Conservation (phyloP, 1,140 invertebrate genomes). For the Pentalonia nigronervosa region DNA sequence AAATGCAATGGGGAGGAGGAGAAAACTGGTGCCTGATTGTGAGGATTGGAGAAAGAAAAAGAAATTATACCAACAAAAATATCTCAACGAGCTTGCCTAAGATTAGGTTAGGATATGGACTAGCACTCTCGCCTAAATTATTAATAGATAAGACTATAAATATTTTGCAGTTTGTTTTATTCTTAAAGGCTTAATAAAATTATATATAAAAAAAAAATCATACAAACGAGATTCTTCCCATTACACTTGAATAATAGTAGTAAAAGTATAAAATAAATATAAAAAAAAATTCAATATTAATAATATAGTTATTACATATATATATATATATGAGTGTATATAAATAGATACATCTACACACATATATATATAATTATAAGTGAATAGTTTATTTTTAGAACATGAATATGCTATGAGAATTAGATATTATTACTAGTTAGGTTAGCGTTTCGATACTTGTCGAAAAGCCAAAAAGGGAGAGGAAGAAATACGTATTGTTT, state of each 20-base stretch:
- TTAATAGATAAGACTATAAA: constrained; percentile 13
- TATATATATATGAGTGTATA: background rate
- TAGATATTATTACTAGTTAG: constrained; percentile 36
- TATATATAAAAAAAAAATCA: constrained; percentile 54
- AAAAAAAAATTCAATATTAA: constrained; percentile 56
- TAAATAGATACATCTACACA: background rate
- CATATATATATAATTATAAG: constrained; percentile 9
- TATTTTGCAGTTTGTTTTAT: constrained; percentile 57
- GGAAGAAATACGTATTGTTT: constrained; percentile 20
- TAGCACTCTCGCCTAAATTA: background rate
- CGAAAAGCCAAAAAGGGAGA: background rate
- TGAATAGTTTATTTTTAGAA: constrained; percentile 41
- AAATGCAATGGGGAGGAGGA: too few relatives aligned
- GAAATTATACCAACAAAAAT: too few relatives aligned
- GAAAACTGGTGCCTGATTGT: too few relatives aligned
- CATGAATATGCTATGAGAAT: constrained; percentile 45
- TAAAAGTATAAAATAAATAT: constrained; percentile 41
- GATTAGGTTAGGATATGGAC: background rate
- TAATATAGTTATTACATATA: constrained; percentile 47
- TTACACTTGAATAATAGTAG: constrained; percentile 53
- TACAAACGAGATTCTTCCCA: constrained; percentile 57
- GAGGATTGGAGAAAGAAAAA: too few relatives aligned
- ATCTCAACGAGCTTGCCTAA: too few relatives aligned
- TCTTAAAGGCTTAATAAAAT: constrained; percentile 56
- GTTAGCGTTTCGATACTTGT: background rate